Evolutionary conservation across 2,113 vertebrate species (phyloP), one percentile per base, ranked within the genome.

Genomic region (Megaceryle torquata): DNA sequence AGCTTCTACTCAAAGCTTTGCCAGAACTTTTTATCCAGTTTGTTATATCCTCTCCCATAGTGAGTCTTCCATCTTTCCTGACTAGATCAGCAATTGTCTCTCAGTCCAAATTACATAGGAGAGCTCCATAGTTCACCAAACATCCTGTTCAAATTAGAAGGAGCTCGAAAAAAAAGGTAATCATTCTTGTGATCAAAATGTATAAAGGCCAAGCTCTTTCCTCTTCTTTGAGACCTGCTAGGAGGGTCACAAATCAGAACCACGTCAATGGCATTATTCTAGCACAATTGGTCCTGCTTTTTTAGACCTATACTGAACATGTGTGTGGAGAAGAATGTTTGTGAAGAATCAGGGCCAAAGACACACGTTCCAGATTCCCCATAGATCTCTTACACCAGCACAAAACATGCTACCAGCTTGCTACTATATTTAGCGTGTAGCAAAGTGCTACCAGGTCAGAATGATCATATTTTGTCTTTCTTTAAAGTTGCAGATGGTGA

Each of bases 251-350:
- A 69, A 70, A 85, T 53, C 15, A 79, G 37, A 57, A 71, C 7
- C 13, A 9, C 12, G 31, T 31, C 9, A 54, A 21, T 1, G 5
- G 24, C 37, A 16, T 9, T 48, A 48, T 69, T 93, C 39, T 29
- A 37, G 43, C 0, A 0, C 1, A 1, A 13, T 13, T 56, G 16
- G 2, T 11, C 19, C 4, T 4, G 13, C 7, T 67, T 69, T 2
- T 31, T 69, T 68, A 68, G 43, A 41, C 25, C 13, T 71, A 6
- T 15, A 14, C 15, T 13, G 7, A 2, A 1, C 0, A 0, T 18
- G 8, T 51, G 14, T 4, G 0, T 25, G 25, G 13, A 60, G 13
- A 64, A 75, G 59, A 67, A 46, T 21, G 77, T 80, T 80, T 6
- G 2, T 29, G 54, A 81, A 74, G 48, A 63, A 43, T 35, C 1